These are phyloP conservation scores for Busseola fusca DNA, from an alignment of 2,888 invertebrate genomes.

Conservation along the genomic window DNA sequence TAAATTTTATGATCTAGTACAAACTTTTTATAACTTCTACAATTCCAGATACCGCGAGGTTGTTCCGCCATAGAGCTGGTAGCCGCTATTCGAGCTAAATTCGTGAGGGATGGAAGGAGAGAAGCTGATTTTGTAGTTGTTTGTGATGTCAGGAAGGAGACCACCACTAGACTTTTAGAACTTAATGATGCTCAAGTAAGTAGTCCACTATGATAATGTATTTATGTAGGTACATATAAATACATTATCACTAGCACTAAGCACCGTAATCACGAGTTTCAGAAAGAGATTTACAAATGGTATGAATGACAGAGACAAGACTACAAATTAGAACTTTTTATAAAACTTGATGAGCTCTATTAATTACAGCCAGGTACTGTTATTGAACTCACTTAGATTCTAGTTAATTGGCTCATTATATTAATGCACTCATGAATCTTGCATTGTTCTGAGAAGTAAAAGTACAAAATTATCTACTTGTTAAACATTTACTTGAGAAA, in stretches of 20 bases:
- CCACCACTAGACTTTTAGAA: conserved; percentile 92
- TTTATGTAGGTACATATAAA: too few relatives aligned
- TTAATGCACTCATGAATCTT: conserved; percentile 22
- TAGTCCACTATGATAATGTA: conserved; percentile 18
- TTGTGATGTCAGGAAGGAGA: conserved; percentile 96
- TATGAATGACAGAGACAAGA: not conserved
- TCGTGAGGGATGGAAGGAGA: conserved; percentile 91
- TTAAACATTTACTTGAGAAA: conserved; percentile 7
- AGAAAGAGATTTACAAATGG: too few relatives aligned
- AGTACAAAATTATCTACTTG: conserved; percentile 1
- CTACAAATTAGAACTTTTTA: too few relatives aligned
- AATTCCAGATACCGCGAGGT: conserved; percentile 92
- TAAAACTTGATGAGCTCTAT: not conserved
- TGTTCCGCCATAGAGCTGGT: conserved; percentile 94
- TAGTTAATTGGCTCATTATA: conserved; percentile 8
- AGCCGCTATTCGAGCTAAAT: conserved; percentile 92
- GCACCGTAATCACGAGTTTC: not conserved
- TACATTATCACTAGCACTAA: too few relatives aligned
- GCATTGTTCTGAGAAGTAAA: conserved; percentile 4
- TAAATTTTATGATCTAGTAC: not conserved
- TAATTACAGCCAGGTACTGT: not conserved
- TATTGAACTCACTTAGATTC: conserved; percentile 1
- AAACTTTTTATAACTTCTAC: not conserved
- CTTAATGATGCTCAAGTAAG: conserved; percentile 94
- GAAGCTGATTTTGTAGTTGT: conserved; percentile 97